These are phyloP conservation scores for Nomada lathburiana DNA, from an alignment of 2,888 invertebrate species.

Conservation along the genomic window DNA sequence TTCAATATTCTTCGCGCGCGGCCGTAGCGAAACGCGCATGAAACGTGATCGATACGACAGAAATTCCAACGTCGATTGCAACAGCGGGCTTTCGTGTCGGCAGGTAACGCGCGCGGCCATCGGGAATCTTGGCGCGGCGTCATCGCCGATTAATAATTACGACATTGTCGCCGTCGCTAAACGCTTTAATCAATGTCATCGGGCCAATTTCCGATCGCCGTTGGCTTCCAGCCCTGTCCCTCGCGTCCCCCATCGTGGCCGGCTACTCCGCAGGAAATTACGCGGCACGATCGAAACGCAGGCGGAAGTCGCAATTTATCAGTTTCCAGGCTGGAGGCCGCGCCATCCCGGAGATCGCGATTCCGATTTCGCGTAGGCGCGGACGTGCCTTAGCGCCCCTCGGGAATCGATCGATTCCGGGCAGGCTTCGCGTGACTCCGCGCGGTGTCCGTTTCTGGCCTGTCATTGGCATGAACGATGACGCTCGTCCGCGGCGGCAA, in stretches of 20 bases:
- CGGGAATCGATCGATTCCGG: slow-evolving; percentile 62
- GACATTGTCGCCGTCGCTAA: slow-evolving; percentile 80
- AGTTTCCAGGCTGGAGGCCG: slow-evolving; percentile 78
- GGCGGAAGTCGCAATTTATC: slow-evolving; percentile 84
- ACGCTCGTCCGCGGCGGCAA: background rate
- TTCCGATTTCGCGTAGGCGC: slow-evolving; percentile 60
- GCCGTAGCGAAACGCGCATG: too few relatives aligned
- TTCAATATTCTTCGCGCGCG: too few relatives aligned
- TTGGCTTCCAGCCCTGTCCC: slow-evolving; percentile 76
- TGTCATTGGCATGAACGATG: background rate
- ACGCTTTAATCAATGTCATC: slow-evolving; percentile 84
- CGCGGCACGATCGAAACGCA: slow-evolving; percentile 81
- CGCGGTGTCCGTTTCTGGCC: background rate
- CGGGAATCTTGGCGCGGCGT: slow-evolving; percentile 68
- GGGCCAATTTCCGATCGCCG: slow-evolving; percentile 84
- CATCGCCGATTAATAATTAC: slow-evolving; percentile 83
- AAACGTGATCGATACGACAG: background rate
- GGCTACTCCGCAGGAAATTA: slow-evolving; percentile 83
- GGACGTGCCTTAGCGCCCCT: slow-evolving; percentile 51
- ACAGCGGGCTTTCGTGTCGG: background rate
- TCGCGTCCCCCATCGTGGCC: slow-evolving; percentile 58
- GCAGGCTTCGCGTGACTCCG: slow-evolving; percentile 7
- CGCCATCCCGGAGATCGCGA: slow-evolving; percentile 67
- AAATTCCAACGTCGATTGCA: background rate
- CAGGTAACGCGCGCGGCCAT: slow-evolving; percentile 32